Conservation (phyloP, 1,140 invertebrate genomes). For the Coelopa frigida region DNA sequence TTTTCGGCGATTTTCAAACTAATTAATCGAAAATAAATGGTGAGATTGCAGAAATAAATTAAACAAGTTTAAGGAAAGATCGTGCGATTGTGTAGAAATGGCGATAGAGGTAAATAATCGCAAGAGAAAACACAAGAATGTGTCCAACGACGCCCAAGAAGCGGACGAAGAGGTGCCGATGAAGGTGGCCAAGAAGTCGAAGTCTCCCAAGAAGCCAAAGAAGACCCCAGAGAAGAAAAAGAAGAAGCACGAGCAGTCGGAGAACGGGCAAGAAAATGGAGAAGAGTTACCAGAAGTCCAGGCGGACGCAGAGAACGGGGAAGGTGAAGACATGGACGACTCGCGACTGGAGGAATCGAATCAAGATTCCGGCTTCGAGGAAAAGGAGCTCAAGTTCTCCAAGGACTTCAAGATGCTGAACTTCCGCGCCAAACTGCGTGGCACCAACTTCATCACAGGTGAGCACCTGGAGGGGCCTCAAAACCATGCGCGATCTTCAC, state of each 20-base stretch:
- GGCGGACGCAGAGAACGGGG: neutral
- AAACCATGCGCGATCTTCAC: neutral
- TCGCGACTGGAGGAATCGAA: no score
- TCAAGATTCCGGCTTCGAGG: conserved; percentile 30
- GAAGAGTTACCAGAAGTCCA: no score
- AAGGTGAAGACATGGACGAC: no score
- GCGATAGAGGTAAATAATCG: conserved; percentile 31
- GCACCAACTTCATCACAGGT: conserved; percentile 39
- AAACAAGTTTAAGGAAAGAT: neutral
- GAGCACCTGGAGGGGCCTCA: conserved; percentile 3
- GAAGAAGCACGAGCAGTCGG: conserved; percentile 10
- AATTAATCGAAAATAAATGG: neutral
- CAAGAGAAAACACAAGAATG: conserved; percentile 25
- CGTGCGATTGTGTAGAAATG: no score
- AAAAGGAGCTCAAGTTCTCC: conserved; percentile 19
- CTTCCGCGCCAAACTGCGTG: conserved; percentile 31
- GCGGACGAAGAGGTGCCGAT: conserved; percentile 30
- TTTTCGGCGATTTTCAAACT: conserved; percentile 1
- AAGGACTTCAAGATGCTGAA: conserved; percentile 40
- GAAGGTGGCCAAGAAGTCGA: conserved; percentile 27
- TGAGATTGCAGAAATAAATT: neutral
- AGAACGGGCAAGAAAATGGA: no score
- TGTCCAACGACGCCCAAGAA: neutral
- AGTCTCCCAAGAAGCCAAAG: conserved; percentile 29
- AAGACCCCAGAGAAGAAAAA: conserved; percentile 12